Percentiles rank a stretch among this genome's conserved stretches.
These are phyloP conservation scores for Lepidurus apus DNA, from an alignment of 1,140 invertebrate genomes.

Conservation along the genomic window DNA sequence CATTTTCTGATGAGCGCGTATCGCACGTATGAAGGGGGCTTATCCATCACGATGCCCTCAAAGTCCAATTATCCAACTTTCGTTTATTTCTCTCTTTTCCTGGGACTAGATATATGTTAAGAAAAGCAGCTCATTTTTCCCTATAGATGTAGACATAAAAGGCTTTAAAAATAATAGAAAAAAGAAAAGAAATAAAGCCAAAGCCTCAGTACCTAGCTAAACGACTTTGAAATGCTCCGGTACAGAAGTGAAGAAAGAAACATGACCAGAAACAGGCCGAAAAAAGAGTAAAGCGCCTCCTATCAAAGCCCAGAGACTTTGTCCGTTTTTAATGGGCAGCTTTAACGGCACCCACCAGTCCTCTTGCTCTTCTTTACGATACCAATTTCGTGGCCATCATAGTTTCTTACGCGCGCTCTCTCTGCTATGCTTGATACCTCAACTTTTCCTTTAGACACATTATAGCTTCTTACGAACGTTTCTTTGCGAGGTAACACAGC, in stretches of 20 bases:
- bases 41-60: background rate
- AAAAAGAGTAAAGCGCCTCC: background rate
- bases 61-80: background rate
- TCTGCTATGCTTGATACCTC: background rate
- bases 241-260: background rate
- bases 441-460: background rate
- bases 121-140: too few species aligned
- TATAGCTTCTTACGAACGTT: slow-evolving; percentile 4
- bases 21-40: background rate
- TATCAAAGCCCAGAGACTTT: slow-evolving; percentile 15
- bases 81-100: background rate
- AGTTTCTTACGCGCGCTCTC: background rate
- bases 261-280: background rate
- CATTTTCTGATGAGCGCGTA: slow-evolving; percentile 12
- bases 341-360: slow-evolving; percentile 13
- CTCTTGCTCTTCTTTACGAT: slow-evolving; percentile 16
- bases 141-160: too few species aligned
- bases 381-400: slow-evolving; percentile 18
- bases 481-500: background rate
- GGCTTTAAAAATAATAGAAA: background rate
- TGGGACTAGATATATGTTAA: background rate
- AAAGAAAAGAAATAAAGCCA: background rate
- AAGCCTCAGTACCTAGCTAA: background rate
- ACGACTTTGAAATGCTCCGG: background rate
- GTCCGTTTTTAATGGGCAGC: background rate